Conservation (phyloP, 2,888 invertebrate genomes). For the Arctia plantaginis region DNA sequence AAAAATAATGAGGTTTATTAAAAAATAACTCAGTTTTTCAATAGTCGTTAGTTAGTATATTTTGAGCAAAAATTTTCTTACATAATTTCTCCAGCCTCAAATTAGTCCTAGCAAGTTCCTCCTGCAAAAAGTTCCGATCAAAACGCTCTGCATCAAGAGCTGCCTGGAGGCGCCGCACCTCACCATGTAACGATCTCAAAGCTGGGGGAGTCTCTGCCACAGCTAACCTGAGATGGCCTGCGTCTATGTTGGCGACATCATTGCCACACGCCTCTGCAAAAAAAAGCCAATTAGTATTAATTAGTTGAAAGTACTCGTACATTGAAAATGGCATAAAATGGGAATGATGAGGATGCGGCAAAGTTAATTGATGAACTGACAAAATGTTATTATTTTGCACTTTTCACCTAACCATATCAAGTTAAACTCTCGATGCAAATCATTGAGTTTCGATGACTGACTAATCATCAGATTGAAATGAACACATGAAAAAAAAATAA, state of each 20-base stretch:
- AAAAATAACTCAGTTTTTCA: too few relatives aligned
- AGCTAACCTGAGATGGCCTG: constrained; percentile 23
- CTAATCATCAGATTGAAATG: too few relatives aligned
- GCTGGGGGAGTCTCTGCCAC: constrained; percentile 78
- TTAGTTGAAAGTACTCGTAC: background rate
- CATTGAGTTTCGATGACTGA: background rate
- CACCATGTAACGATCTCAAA: constrained; percentile 75
- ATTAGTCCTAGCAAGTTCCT: constrained; percentile 85
- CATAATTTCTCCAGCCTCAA: constrained; percentile 85
- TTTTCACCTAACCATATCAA: too few relatives aligned
- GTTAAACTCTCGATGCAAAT: background rate
- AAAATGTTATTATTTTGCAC: too few relatives aligned
- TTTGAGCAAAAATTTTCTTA: constrained; percentile 51
- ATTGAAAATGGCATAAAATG: background rate
- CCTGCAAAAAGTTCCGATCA: constrained; percentile 88
- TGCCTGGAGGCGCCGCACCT: constrained; percentile 83
- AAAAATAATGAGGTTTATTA: background rate
- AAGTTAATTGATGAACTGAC: too few relatives aligned
- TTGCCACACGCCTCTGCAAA: constrained; percentile 74
- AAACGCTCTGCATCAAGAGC: constrained; percentile 88
- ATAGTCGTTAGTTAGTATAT: background rate
- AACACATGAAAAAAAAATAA: too few relatives aligned
- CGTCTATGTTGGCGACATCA: constrained; percentile 55
- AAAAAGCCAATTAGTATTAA: background rate
- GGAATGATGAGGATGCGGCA: too few relatives aligned